A percentile compares a stretch with the other conserved stretches of the same genome.
These are phyloP conservation scores for Datnioides undecimradiatus DNA, from an alignment of 2,113 vertebrate species.

Conservation along the genomic window DNA sequence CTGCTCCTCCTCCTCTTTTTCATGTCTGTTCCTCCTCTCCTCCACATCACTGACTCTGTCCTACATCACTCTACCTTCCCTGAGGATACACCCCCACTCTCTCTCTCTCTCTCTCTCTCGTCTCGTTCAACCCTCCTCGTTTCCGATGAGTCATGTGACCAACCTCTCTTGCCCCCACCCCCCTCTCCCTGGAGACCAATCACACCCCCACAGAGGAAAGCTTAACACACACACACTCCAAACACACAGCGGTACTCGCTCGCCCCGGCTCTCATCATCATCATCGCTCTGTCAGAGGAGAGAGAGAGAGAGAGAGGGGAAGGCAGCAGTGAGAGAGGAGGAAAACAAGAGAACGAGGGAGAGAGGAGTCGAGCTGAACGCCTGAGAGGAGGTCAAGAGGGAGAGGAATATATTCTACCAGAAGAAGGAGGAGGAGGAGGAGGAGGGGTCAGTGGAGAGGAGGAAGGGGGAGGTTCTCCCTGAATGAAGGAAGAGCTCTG, in stretches of 20 bases:
- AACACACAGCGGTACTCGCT: conserved; percentile 18
- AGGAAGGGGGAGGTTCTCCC: conserved; percentile 62
- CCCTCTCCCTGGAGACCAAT: conserved; percentile 54
- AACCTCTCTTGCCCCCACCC: conserved; percentile 12
- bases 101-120: conserved; percentile 5
- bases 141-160: conserved; percentile 74
- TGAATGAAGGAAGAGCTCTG: conserved; percentile 82
- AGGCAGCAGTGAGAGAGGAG: conserved; percentile 30
- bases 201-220: conserved; percentile 66
- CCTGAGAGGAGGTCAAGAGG: conserved; percentile 61
- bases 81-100: conserved; percentile 54
- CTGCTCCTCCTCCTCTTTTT: background rate
- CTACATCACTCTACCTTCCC: conserved; percentile 67
- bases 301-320: conserved; percentile 22
- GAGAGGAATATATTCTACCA: conserved; percentile 44
- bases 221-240: conserved; percentile 23
- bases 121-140: conserved; percentile 38
- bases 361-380: conserved; percentile 38
- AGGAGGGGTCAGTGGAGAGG: conserved; percentile 26
- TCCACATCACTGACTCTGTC: conserved; percentile 64
- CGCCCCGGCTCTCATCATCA: conserved; percentile 19
- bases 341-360: conserved; percentile 40
- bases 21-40: too few relatives aligned
- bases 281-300: conserved; percentile 29
- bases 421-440: conserved; percentile 26